These are phyloP conservation scores for Pseudolaguvia tuberculata DNA, from an alignment of 2,113 vertebrate species.

Conservation along the genomic window DNA sequence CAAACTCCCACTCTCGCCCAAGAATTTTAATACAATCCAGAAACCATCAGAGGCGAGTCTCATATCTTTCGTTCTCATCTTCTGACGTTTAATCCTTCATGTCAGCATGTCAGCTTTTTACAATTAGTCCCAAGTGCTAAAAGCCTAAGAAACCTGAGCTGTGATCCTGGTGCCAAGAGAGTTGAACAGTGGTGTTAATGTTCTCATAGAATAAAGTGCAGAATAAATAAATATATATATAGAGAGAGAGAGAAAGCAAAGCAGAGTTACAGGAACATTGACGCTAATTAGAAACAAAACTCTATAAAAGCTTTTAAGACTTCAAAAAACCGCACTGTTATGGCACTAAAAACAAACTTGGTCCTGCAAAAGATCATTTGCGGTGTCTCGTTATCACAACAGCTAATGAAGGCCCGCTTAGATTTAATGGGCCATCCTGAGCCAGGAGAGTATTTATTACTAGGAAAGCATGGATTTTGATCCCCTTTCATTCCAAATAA, in stretches of 20 bases:
- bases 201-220: constrained; percentile 31
- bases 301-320: constrained; percentile 46
- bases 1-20: constrained; percentile 49
- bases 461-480: constrained; percentile 50
- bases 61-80: constrained; percentile 44
- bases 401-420: constrained; percentile 53
- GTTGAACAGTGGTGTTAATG: constrained; percentile 25
- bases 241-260: constrained; percentile 8
- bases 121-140: constrained; percentile 46
- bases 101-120: constrained; percentile 40
- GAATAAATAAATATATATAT: not conserved
- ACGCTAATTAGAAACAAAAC: constrained; percentile 57
- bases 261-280: constrained; percentile 48
- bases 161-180: not conserved
- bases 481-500: constrained; percentile 49
- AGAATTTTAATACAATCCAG: constrained; percentile 65
- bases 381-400: constrained; percentile 48
- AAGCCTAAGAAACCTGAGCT: not conserved
- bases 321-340: constrained; percentile 18
- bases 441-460: constrained; percentile 49
- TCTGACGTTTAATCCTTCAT: constrained; percentile 39
- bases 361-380: constrained; percentile 45
- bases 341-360: constrained; percentile 46
- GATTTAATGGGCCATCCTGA: constrained; percentile 51
- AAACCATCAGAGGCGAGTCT: constrained; percentile 42